Evolutionary conservation across 2,888 invertebrate species (phyloP), one percentile per base, ranked within the genome.

Genomic region (Cephalotes varians): DNA sequence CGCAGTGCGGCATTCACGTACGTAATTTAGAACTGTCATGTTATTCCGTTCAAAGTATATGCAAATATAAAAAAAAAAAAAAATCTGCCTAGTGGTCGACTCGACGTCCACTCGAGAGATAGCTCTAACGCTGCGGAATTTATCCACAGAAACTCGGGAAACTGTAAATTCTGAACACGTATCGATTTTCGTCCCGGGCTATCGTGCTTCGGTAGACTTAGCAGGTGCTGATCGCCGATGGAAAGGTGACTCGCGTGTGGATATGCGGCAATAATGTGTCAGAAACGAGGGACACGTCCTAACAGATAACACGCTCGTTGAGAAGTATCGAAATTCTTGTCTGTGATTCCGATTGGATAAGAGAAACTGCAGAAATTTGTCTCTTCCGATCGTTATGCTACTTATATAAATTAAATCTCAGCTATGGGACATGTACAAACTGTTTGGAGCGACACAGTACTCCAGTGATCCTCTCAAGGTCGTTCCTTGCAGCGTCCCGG

Each of bases 181-280:
- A 90, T 90, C 86, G 91, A 90, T 90, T 88, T 86, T 65, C 51
- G 56, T 79, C 69, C 51, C 76, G 40, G 40, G 47, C 74, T 74
- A 31, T 64, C 81, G 65, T 77, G 81, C 47, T 49, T 31, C 76
- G 56, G 12, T 65, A 49, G 71, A 84, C 58, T 84, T 81, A 76
- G 64, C 34, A 37, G 54, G 64, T 74, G 34, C 85, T 72, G 80
- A 85, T 84, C 60, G 73, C 37, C 62, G 67, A 82, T 60, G 77
- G n/a, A 25, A 31, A 40, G 54, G 58, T 28, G n/a, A 81, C 56
- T 64, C 34, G 21, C 28, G 34, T 58, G n/a, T n/a, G 54, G n/a
- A n/a, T 12, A 12, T 40, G 34, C 65, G n/a, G 10, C 69, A 54
- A 73, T 25, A 37, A 15, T 25, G 25, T 77, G 82, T 82, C 71